Base-by-base conservation (phyloP, 2,797 vertebrate genomes). In the Spondyliosoma cantharus region DNA sequence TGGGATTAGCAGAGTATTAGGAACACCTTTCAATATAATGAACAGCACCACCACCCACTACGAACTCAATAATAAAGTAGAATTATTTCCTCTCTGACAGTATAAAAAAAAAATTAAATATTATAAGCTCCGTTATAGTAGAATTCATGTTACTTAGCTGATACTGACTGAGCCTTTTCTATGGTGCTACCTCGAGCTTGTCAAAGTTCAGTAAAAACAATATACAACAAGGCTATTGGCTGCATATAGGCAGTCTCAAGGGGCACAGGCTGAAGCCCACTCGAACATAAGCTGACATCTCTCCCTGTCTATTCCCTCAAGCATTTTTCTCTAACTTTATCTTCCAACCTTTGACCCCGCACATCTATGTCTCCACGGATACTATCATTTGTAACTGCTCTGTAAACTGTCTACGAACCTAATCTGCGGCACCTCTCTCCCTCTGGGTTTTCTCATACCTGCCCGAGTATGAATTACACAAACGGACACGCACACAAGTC, bases 341-440 rank as follows among this genome's bases (percentile, higher is more conserved):
- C 79, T 63, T 66, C 74, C 45, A 24, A 82, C 82, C 83, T 87
- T 46, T 80, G 79, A 90, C 82, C 77, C 48, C 29, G 43, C 71
- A 45, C 42, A 63, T 78, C 68, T 42, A 19, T 3, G 61, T 76
- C 75, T 89, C 70, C 72, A 57, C 27, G 88, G 78, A 76, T 11
- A 48, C 68, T 20, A 80, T 88, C 80, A 71, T 83, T 54, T 77
- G 48, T 42, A 76, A 59, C 56, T 29, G 67, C 16, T 74, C 66
- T 74, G 70, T 63, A 57, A 80, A 53, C 37, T 37, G 5, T 63
- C 63, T 70, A 58, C 3, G 2, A 69, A 69, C 77, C 80, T 32
- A 62, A 72, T 71, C 71, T 49, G 20, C 8, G 45, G 60, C 76
- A 52, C 61, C 19, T 74, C 56, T 60, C 25, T 48, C 53, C 32